Conservation (phyloP, 2,113 vertebrate species). For the Callocephalon fimbriatum region DNA sequence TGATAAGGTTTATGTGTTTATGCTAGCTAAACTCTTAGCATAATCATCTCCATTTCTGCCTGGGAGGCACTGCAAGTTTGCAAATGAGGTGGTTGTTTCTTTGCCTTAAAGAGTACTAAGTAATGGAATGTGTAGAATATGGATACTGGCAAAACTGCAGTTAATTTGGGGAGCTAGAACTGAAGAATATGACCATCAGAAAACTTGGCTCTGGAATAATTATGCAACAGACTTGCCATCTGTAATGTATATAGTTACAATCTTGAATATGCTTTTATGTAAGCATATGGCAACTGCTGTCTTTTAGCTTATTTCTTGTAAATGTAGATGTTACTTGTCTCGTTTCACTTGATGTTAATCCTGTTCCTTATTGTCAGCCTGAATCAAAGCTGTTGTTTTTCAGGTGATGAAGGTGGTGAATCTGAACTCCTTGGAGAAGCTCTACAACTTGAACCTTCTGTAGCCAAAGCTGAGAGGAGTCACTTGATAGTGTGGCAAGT, state of each 20-base stretch:
- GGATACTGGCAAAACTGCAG: not conserved
- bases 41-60: not conserved
- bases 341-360: not conserved
- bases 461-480: constrained; percentile 95
- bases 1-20: not conserved
- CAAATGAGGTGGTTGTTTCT: not conserved
- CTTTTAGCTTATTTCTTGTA: not conserved
- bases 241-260: not conserved
- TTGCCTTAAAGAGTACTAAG: not conserved
- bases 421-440: constrained; percentile 85
- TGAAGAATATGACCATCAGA: not conserved
- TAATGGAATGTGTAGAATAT: not conserved
- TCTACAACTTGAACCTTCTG: constrained; percentile 89
- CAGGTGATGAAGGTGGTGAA: constrained; percentile 93
- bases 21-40: not conserved
- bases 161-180: not conserved
- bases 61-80: not conserved
- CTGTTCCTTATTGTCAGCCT: not conserved
- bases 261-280: not conserved
- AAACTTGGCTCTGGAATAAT: not conserved
- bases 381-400: not conserved
- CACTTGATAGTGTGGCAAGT: constrained; percentile 99
- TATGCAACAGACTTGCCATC: not conserved
- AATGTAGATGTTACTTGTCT: not conserved
- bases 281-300: not conserved